These are phyloP conservation scores for Mormyrus proboscirostris DNA, from an alignment of 2,797 vertebrate species.

Conservation along the genomic window DNA sequence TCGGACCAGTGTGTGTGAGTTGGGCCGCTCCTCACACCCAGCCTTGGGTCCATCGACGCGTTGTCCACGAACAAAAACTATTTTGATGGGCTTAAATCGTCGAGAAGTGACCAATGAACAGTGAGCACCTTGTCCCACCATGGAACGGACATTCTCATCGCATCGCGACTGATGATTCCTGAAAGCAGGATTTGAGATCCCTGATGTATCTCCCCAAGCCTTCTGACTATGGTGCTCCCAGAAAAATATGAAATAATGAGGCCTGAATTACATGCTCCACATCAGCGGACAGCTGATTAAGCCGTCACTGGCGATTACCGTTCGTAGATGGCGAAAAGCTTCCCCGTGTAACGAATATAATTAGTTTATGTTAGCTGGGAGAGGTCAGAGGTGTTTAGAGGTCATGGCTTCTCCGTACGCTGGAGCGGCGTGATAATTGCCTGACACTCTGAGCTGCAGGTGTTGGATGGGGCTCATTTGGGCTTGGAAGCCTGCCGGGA, in stretches of 20 bases:
- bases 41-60: conserved; percentile 84
- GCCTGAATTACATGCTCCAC: conserved; percentile 56
- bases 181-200: conserved; percentile 36
- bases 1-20: conserved; percentile 72
- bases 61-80: conserved; percentile 84
- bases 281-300: conserved; percentile 64
- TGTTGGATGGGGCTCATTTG: conserved; percentile 82
- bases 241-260: conserved; percentile 73
- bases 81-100: conserved; percentile 94
- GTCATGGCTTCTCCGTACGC: conserved; percentile 78
- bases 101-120: conserved; percentile 84
- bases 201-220: conserved; percentile 43
- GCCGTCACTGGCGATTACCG: conserved; percentile 68
- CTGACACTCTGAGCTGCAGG: conserved; percentile 74
- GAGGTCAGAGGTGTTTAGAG: conserved; percentile 83
- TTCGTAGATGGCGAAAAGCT: conserved; percentile 48
- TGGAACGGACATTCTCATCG: conserved; percentile 57
- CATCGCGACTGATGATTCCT: conserved; percentile 64
- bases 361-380: conserved; percentile 96
- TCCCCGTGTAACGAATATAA: conserved; percentile 68
- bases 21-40: conserved; percentile 91
- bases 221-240: conserved; percentile 50
- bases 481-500: conserved; percentile 66
- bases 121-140: conserved; percentile 71
- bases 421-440: conserved; percentile 83